Base-by-base conservation (phyloP, 2,888 invertebrate genomes). In the Campoletis raptor region DNA sequence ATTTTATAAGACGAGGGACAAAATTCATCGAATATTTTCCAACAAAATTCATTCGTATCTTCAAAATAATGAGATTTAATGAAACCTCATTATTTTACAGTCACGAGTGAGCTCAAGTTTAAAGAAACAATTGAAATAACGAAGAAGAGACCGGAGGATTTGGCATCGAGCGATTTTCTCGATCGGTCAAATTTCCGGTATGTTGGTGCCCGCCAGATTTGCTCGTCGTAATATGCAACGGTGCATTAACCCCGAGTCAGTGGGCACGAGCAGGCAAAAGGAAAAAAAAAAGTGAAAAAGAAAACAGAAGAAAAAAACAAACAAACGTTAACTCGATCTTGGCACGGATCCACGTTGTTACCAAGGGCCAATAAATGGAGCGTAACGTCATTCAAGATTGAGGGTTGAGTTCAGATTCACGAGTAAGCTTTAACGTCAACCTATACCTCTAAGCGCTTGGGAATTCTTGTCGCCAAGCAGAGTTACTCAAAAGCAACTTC, bases 321-420 rank as follows among this genome's bases (percentile, higher is more conserved):
- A 67, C 21, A 67, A 52, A 57, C 54, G 48, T 69, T 66, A 89
- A 90, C 90, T 88, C 86, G 84, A 89, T 91, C 90, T 92, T 93
- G 92, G 91, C 91, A 90, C 86, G 86, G 81, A 88, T 91, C 91
- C 90, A 90, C 88, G 86, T 82, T 88, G 87, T 87, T 87, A 87
- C 88, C 77, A 80, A 30, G 84, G 74, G 76, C 88, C 89, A 89
- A 90, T 88, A 90, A 91, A 90, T 89, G 90, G 88, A 83, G 80
- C 89, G 89, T 80, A 89, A 89, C 88, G 88, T 88, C 81, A 73
- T 86, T 81, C 74, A 79, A 88, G 85, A 88, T 86, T 85, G 85
- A 86, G 87, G 80, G 73, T 76, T 81, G 85, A 81, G 86, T 81
- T 61, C 78, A 84, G 73, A 84, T 86, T 86, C 76, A 72, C 52